These are phyloP conservation scores for Hyphantria cunea DNA, from an alignment of 1,140 invertebrate genomes.

Conservation along the genomic window DNA sequence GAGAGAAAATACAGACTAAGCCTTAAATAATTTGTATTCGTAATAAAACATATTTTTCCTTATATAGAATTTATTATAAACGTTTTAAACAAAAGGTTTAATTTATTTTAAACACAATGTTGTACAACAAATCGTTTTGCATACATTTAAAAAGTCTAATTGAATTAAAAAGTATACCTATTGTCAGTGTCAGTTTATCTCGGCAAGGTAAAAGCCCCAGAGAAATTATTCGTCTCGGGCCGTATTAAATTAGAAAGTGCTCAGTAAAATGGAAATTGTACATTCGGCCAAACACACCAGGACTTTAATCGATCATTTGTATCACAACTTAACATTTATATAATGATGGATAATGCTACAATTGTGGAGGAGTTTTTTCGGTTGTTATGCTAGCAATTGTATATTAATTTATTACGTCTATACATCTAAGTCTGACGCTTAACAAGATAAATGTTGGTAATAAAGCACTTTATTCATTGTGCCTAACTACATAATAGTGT, in stretches of 20 bases:
- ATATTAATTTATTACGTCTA: too few species aligned
- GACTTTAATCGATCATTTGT: conserved; percentile 46
- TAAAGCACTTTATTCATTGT: too few species aligned
- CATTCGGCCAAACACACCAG: conserved; percentile 43
- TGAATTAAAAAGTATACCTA: conserved; percentile 40
- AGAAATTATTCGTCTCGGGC: conserved; percentile 34
- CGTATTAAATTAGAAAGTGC: conserved; percentile 39
- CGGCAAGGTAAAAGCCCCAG: conserved; percentile 18
- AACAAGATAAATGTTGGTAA: too few species aligned
- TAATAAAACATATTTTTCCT: too few species aligned
- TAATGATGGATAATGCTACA: conserved; percentile 33
- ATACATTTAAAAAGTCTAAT: conserved; percentile 24
- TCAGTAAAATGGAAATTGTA: conserved; percentile 50
- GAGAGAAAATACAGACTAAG: too few species aligned
- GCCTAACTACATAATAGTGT: too few species aligned
- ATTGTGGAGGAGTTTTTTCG: not conserved
- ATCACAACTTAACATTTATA: conserved; percentile 48
- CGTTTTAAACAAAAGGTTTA: conserved; percentile 2
- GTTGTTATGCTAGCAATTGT: too few species aligned
- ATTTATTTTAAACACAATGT: conserved; percentile 11
- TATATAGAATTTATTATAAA: too few species aligned
- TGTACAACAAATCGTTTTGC: conserved; percentile 1
- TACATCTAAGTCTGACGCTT: too few species aligned
- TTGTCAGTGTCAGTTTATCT: conserved; percentile 42
- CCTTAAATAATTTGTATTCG: too few species aligned